Conservation (phyloP, 1,140 invertebrate species). For the Brachionus paranguensis region DNA sequence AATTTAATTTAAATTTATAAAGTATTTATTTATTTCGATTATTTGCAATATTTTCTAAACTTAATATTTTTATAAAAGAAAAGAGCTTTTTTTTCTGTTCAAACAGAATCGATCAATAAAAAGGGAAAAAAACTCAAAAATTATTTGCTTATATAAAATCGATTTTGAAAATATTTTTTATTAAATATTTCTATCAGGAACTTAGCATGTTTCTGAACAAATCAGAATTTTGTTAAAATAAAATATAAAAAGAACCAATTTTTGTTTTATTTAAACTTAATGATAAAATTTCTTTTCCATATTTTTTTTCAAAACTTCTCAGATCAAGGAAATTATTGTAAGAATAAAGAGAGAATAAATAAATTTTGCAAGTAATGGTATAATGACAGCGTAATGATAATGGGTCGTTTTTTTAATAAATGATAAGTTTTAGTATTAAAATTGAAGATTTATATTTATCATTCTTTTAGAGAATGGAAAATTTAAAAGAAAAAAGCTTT, state of each 20-base stretch:
- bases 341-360: too few species aligned
- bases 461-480: too few species aligned
- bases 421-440: too few species aligned
- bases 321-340: too few species aligned
- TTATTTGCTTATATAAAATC: conserved; percentile 11
- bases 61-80: background rate
- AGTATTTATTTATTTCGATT: conserved; percentile 23
- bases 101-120: conserved; percentile 21
- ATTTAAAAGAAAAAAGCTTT: too few species aligned
- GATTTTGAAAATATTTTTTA: conserved; percentile 35
- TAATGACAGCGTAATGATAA: too few species aligned
- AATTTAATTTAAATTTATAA: conserved; percentile 37
- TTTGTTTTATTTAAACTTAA: background rate
- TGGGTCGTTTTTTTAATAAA: too few species aligned
- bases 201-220: background rate
- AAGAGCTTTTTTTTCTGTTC: background rate
- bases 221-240: background rate
- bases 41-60: background rate
- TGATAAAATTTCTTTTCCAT: too few species aligned
- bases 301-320: too few species aligned
- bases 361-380: too few species aligned
- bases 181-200: conserved; percentile 10
- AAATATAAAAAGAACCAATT: background rate
- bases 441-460: too few species aligned
- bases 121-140: background rate